phyloP scores from a whole-genome alignment of 2,888 invertebrate genomes.

The Crepidodera aurea region DNA sequence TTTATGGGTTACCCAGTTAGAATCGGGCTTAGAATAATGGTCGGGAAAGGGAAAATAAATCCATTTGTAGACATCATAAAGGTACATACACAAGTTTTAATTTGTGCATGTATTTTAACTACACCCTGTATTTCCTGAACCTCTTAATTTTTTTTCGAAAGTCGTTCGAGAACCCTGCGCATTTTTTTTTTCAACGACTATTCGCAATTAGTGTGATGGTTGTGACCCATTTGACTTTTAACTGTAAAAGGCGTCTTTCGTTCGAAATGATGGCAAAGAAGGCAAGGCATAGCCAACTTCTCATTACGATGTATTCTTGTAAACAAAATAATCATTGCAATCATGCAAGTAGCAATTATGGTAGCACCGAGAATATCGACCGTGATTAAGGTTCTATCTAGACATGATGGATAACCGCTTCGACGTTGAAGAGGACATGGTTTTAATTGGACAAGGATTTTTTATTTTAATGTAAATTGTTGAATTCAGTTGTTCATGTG shows the following conservation, averaged over 20 bases:
- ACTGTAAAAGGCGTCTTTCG: conserved; percentile 24
- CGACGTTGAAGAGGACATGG: conserved; percentile 1
- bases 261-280: conserved; percentile 1
- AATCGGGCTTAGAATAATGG: no score
- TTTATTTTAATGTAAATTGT: no score
- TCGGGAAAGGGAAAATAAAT: no score
- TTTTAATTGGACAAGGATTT: not conserved
- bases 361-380: conserved; percentile 7
- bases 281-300: conserved; percentile 7
- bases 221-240: conserved; percentile 29
- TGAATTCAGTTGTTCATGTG: no score
- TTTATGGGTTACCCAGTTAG: no score
- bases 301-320: conserved; percentile 12
- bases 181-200: not conserved
- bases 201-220: not conserved
- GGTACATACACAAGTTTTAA: no score
- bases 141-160: no score
- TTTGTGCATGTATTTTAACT: no score
- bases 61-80: no score
- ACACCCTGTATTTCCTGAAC: no score
- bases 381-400: not conserved
- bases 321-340: conserved; percentile 23
- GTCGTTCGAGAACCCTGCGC: no score
- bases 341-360: conserved; percentile 9
- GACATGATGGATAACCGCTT: not conserved